Conservation (phyloP, 1,140 invertebrate genomes). For the Drosophila murphyi region DNA sequence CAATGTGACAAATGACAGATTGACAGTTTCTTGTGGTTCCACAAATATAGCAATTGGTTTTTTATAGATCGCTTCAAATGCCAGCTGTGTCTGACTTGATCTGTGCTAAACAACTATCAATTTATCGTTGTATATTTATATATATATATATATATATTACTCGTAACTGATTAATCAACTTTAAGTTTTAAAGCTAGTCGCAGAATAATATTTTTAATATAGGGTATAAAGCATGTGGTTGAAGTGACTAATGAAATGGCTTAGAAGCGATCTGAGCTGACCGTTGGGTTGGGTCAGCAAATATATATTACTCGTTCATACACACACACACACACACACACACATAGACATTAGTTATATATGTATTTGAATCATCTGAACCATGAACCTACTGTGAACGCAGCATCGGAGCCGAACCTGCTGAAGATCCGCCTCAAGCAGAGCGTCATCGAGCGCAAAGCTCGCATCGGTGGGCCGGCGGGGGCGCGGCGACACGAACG, state of each 20-base stretch:
- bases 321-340: constrained; percentile 13
- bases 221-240: background rate
- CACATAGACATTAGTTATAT: constrained; percentile 10
- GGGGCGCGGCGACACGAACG: constrained; percentile 93
- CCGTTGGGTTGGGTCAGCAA: too few species aligned
- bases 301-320: background rate
- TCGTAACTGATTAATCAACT: too few species aligned
- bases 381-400: constrained; percentile 85
- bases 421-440: constrained; percentile 98
- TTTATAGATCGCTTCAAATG: too few species aligned
- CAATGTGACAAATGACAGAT: too few species aligned
- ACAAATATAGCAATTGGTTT: too few species aligned
- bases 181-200: too few species aligned
- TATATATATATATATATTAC: too few species aligned
- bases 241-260: constrained; percentile 6
- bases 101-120: too few species aligned
- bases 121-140: too few species aligned
- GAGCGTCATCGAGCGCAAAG: constrained; percentile 95
- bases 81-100: too few species aligned
- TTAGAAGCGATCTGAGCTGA: background rate
- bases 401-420: constrained; percentile 98
- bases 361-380: constrained; percentile 26
- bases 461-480: constrained; percentile 90
- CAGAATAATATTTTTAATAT: too few species aligned
- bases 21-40: too few species aligned